Conservation (phyloP, 2,888 invertebrate genomes). For the Nemotelus pantherinus region DNA sequence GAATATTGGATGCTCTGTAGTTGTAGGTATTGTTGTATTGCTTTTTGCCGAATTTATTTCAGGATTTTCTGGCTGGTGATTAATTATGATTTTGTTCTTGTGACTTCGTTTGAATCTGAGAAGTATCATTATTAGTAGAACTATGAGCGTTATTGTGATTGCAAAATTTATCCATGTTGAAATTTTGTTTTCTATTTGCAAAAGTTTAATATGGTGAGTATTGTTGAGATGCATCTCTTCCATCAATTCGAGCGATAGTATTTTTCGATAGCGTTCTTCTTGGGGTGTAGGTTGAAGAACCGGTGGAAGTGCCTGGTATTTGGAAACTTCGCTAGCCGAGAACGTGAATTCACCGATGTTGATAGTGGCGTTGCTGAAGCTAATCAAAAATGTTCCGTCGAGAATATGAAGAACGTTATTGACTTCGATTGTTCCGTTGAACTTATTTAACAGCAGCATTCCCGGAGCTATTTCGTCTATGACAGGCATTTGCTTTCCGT, state of each 20-base stretch:
- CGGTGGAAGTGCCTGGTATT: slow-evolving; percentile 46
- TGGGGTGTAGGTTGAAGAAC: slow-evolving; percentile 47
- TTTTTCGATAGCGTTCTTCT: slow-evolving; percentile 42
- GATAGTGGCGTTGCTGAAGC: slow-evolving; percentile 44
- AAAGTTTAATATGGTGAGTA: slow-evolving; percentile 41
- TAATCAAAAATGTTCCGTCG: slow-evolving; percentile 40
- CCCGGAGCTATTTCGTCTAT: slow-evolving; percentile 48
- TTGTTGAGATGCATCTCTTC: slow-evolving; percentile 48
- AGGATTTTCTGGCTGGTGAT: too few relatives aligned
- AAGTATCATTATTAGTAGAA: not conserved
- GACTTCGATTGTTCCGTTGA: slow-evolving; percentile 30
- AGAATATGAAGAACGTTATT: not conserved
- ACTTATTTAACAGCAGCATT: slow-evolving; percentile 50
- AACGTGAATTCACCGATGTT: slow-evolving; percentile 45
- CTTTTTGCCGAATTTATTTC: too few relatives aligned
- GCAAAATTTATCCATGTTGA: slow-evolving; percentile 1
- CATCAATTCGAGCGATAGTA: slow-evolving; percentile 47
- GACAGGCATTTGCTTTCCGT: slow-evolving; percentile 45
- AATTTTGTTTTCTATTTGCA: slow-evolving; percentile 2
- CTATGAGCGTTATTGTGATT: not conserved
- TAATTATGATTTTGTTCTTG: not conserved
- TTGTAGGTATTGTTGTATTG: too few relatives aligned
- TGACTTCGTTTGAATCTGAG: not conserved
- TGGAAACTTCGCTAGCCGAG: slow-evolving; percentile 38
- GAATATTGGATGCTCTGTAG: too few relatives aligned